Conservation (phyloP, 2,888 invertebrate species). For the Mantis religiosa region DNA sequence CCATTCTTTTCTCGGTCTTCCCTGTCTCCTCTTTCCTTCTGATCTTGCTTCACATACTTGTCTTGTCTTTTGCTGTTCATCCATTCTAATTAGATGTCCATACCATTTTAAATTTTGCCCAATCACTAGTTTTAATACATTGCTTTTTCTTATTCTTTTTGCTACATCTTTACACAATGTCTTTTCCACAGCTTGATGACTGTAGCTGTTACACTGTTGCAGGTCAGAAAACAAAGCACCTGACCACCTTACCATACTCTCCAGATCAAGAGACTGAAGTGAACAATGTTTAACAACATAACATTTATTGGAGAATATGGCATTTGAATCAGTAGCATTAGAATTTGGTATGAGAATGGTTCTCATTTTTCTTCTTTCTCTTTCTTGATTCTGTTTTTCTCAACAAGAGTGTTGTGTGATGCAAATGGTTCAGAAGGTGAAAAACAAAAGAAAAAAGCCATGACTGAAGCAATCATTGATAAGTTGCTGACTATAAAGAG, state of each 20-base stretch:
- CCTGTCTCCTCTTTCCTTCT: no score
- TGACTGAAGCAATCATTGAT: neutral
- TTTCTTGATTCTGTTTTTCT: neutral
- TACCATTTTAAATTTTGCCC: no score
- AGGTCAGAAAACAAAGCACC: neutral
- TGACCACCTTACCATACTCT: neutral
- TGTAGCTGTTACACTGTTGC: neutral
- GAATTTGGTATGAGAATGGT: neutral
- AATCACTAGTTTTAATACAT: no score
- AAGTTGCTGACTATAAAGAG: neutral
- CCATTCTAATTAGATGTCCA: no score
- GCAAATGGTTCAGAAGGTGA: neutral
- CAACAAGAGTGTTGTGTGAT: neutral
- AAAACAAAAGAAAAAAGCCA: neutral
- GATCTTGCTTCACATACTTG: no score
- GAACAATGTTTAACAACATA: neutral
- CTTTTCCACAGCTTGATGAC: no score
- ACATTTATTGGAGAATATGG: neutral
- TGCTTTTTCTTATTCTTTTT: no score
- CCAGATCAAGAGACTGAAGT: neutral
- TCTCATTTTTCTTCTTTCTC: neutral
- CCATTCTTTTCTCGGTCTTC: no score
- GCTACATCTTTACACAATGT: no score
- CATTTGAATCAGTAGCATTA: neutral
- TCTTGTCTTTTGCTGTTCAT: no score